Conservation (phyloP, 2,113 vertebrate genomes). For the Echinops telfairi region DNA sequence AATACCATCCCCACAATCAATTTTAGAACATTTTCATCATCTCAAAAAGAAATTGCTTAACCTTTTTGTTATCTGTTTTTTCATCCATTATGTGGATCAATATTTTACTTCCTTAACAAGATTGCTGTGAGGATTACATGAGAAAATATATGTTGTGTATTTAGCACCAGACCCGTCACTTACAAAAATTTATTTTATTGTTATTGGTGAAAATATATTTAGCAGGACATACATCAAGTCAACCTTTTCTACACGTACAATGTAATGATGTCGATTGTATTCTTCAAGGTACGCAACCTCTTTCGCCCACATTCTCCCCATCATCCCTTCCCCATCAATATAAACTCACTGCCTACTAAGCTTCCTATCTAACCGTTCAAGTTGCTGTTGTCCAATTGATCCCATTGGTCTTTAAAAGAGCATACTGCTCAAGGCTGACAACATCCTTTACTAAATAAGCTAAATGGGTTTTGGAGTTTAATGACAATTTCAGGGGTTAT, state of each 20-base stretch:
- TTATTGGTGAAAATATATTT: not conserved
- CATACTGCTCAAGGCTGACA: too few relatives aligned
- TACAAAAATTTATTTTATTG: not conserved
- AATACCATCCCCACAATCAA: too few relatives aligned
- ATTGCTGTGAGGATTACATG: too few relatives aligned
- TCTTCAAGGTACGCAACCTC: not conserved
- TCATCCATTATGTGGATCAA: too few relatives aligned
- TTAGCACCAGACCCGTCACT: not conserved
- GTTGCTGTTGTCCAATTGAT: not conserved
- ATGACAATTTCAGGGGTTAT: too few relatives aligned
- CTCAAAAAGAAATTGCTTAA: too few relatives aligned
- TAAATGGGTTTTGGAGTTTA: not conserved
- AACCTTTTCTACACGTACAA: not conserved
- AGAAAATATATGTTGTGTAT: not conserved
- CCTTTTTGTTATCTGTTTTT: too few relatives aligned
- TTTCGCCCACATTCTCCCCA: not conserved
- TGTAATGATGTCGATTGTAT: not conserved
- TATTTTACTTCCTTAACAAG: too few relatives aligned
- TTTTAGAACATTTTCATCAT: too few relatives aligned
- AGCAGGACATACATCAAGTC: not conserved
- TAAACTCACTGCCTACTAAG: not conserved
- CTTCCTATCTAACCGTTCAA: not conserved
- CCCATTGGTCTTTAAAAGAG: not conserved
- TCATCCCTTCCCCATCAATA: not conserved
- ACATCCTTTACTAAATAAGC: not conserved